Evolutionary conservation across 2,797 vertebrate genomes (phyloP).

Genomic region (Macropus fuliginosus): DNA sequence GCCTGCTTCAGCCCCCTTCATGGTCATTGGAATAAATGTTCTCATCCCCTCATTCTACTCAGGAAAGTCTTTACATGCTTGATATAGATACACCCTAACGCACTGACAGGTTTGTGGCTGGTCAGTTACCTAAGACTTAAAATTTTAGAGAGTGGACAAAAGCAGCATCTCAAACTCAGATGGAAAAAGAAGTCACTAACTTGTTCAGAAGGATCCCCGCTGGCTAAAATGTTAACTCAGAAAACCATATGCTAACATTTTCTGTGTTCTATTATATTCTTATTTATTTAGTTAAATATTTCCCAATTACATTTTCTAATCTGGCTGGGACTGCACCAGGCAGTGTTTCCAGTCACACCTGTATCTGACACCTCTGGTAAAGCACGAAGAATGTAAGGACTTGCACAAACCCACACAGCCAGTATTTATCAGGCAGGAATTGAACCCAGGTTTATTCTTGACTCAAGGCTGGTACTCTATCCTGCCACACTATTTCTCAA

Average conservation of each 20-base stretch:
- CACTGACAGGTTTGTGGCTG: no score
- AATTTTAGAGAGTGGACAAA: no score
- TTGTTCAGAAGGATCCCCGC: no score
- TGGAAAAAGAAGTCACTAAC: no score
- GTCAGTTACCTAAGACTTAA: no score
- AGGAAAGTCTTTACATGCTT: no score
- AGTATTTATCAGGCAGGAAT: background rate
- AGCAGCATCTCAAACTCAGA: no score
- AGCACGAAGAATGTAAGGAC: background rate
- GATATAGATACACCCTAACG: no score
- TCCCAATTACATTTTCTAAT: background rate
- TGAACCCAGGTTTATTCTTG: background rate
- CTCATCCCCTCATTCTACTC: background rate
- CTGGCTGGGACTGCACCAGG: background rate
- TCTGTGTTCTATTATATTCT: background rate
- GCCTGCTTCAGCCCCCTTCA: background rate
- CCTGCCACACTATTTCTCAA: background rate
- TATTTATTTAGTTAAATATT: background rate
- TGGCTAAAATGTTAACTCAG: background rate
- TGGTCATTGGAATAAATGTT: background rate
- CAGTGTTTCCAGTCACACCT: background rate
- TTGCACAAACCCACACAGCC: background rate
- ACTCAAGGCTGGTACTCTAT: background rate
- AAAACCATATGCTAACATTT: background rate
- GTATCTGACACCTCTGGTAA: background rate